These are phyloP conservation scores for Drosophila ezoana DNA, from an alignment of 2,888 invertebrate genomes.

Conservation along the genomic window DNA sequence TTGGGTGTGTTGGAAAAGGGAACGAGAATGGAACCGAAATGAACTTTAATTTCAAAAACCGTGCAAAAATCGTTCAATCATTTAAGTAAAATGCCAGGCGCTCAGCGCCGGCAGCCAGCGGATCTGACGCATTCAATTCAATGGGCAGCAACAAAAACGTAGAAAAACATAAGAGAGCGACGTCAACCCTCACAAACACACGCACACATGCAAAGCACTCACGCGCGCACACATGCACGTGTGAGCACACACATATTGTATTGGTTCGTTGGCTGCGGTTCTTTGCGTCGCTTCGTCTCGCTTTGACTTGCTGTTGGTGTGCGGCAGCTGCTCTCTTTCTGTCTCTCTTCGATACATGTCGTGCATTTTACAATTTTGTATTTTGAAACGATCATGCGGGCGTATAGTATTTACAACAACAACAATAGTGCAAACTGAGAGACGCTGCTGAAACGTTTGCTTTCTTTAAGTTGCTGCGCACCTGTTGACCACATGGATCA, in stretches of 20 bases:
- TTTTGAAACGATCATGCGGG: conserved; percentile 72
- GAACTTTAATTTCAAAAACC: conserved; percentile 74
- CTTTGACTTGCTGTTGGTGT: conserved; percentile 23
- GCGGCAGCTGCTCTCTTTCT: conserved; percentile 10
- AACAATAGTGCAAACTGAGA: conserved; percentile 17
- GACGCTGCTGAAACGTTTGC: conserved; percentile 21
- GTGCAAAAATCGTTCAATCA: conserved; percentile 83
- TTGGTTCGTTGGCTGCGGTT: conserved; percentile 43
- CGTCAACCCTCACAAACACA: conserved; percentile 36
- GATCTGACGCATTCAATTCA: conserved; percentile 61
- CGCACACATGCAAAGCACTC: neutral
- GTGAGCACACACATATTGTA: neutral
- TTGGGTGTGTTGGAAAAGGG: conserved; percentile 40
- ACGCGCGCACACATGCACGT: conserved; percentile 1
- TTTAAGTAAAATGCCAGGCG: conserved; percentile 75
- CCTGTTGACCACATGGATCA: conserved; percentile 77
- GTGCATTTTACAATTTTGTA: conserved; percentile 41
- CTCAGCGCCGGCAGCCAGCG: conserved; percentile 35
- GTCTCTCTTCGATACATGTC: conserved; percentile 41
- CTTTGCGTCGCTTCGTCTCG: conserved; percentile 44
- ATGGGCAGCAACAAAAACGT: conserved; percentile 31
- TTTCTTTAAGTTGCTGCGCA: conserved; percentile 50
- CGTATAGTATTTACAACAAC: conserved; percentile 33
- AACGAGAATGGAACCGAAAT: conserved; percentile 60
- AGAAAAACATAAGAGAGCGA: conserved; percentile 53